phyloP scores from a whole-genome alignment of 1,140 invertebrate genomes.

The Drosophila persimilis region DNA sequence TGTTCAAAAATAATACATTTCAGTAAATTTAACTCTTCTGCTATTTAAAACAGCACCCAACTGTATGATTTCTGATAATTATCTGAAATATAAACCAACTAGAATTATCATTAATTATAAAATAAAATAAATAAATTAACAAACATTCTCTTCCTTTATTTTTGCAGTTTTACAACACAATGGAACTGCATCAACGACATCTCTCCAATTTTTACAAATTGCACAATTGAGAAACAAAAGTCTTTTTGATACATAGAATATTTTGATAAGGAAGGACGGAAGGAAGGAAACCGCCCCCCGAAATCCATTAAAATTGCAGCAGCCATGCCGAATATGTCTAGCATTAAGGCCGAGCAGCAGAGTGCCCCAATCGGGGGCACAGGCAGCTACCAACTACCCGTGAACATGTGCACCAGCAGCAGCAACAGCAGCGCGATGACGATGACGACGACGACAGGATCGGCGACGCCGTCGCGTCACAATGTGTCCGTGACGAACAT shows the following conservation, averaged over 20 bases:
- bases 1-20: too few species aligned
- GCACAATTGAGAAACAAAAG: slow-evolving; percentile 49
- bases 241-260: slow-evolving; percentile 4
- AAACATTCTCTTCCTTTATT: background rate
- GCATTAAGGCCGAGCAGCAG: slow-evolving; percentile 76
- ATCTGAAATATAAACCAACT: background rate
- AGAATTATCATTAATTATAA: background rate
- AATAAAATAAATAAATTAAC: too few species aligned
- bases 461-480: slow-evolving; percentile 52
- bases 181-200: slow-evolving; percentile 81
- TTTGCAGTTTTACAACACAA: slow-evolving; percentile 66
- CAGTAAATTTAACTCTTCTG: too few species aligned
- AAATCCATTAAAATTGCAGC: slow-evolving; percentile 4
- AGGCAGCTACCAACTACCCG: slow-evolving; percentile 61
- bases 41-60: too few species aligned
- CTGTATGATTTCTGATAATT: too few species aligned
- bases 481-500: slow-evolving; percentile 83
- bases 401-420: slow-evolving; percentile 60
- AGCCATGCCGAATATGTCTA: slow-evolving; percentile 71
- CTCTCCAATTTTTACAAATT: slow-evolving; percentile 81
- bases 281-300: background rate
- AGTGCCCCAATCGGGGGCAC: slow-evolving; percentile 44
- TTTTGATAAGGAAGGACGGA: slow-evolving; percentile 12
- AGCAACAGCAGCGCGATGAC: slow-evolving; percentile 16
- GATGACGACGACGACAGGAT: slow-evolving; percentile 18